A percentile compares a stretch with the other conserved stretches of the same genome.
These are phyloP conservation scores for Neodontobutis hainanensis DNA, from an alignment of 2,113 vertebrate genomes.

Conservation along the genomic window DNA sequence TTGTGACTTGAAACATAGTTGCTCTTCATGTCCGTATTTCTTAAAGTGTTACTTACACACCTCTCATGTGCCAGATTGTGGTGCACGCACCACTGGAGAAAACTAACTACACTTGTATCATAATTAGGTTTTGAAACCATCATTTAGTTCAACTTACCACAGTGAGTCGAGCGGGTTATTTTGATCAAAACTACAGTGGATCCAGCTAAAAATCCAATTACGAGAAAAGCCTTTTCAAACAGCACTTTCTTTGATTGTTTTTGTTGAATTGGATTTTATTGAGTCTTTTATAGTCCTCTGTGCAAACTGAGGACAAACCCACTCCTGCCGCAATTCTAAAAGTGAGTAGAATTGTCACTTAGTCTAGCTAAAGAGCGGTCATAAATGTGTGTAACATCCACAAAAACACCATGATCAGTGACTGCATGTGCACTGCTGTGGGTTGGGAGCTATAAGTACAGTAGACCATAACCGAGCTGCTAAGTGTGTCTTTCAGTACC, in stretches of 20 bases:
- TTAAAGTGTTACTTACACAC: too few species aligned
- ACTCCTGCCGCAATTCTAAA: conserved; percentile 1
- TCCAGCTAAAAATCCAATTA: conserved; percentile 38
- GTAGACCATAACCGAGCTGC: conserved; percentile 16
- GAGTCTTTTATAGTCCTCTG: conserved; percentile 34
- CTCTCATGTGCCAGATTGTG: too few species aligned
- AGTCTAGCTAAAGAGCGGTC: conserved; percentile 32
- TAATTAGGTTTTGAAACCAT: neutral
- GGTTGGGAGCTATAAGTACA: conserved; percentile 11
- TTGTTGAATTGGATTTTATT: conserved; percentile 22
- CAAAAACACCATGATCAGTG: conserved; percentile 4
- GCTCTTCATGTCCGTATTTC: too few species aligned
- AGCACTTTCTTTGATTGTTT: conserved; percentile 6
- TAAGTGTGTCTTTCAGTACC: neutral
- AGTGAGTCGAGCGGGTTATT: neutral
- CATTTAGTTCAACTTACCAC: neutral
- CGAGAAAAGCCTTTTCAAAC: conserved; percentile 17
- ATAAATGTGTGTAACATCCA: conserved; percentile 26
- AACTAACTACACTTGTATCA: neutral
- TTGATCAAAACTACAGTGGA: neutral
- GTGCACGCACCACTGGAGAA: too few species aligned
- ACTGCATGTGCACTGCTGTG: neutral
- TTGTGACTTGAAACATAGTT: too few species aligned
- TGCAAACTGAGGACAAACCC: conserved; percentile 3
- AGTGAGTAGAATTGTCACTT: conserved; percentile 3